Conservation (phyloP, 2,888 invertebrate genomes). For the Eubasilissa splendida region DNA sequence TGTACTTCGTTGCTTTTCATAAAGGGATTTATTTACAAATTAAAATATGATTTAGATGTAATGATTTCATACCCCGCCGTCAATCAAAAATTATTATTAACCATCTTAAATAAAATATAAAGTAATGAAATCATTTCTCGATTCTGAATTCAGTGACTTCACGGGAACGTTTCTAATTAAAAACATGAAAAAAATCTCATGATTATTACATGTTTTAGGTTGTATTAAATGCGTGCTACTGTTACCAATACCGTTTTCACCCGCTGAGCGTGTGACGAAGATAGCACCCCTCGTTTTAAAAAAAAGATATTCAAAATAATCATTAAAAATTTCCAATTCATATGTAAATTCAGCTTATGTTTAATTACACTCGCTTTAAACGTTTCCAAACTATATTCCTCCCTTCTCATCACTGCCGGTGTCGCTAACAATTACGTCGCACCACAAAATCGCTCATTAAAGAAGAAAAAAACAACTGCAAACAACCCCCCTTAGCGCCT, state of each 20-base stretch:
- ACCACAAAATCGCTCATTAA: conserved; percentile 58
- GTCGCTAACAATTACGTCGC: conserved; percentile 50
- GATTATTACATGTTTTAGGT: too few relatives aligned
- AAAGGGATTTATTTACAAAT: not conserved
- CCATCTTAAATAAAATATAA: too few relatives aligned
- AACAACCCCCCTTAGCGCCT: conserved; percentile 47
- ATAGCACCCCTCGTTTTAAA: conserved; percentile 17
- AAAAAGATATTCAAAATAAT: conserved; percentile 11
- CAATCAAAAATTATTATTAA: too few relatives aligned
- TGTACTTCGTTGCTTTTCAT: too few relatives aligned
- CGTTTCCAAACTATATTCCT: conserved; percentile 49
- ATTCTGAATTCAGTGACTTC: too few relatives aligned
- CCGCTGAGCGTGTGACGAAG: conserved; percentile 23
- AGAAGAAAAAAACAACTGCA: conserved; percentile 43
- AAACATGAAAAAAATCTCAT: too few relatives aligned
- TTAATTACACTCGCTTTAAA: conserved; percentile 56
- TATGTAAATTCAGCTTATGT: conserved; percentile 55
- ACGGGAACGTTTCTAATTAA: too few relatives aligned
- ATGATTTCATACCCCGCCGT: not conserved
- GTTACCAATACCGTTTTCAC: conserved; percentile 2
- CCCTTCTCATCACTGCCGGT: conserved; percentile 49
- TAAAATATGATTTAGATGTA: not conserved
- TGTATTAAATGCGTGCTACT: not conserved
- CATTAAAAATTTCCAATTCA: conserved; percentile 35
- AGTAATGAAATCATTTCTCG: too few relatives aligned